These are phyloP conservation scores for Hyppa rectilinea DNA, from an alignment of 2,888 invertebrate species.

Conservation along the genomic window DNA sequence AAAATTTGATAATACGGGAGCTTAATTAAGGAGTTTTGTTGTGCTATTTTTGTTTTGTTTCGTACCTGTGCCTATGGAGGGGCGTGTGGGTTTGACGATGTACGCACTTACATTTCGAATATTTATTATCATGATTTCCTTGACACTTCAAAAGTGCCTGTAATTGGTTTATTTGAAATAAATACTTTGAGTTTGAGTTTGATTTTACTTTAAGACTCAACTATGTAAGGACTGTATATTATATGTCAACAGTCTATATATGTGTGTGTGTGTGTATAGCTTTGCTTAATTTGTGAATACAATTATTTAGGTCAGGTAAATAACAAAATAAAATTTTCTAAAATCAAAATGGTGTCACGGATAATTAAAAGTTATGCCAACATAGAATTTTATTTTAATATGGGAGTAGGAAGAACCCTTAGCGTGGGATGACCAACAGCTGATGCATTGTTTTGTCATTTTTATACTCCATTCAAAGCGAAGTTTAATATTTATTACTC, in stretches of 20 bases:
- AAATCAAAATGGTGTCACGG: background rate
- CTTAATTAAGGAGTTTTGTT: conserved; percentile 52
- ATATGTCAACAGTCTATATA: no score
- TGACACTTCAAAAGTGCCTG: no score
- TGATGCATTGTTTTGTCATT: conserved; percentile 52
- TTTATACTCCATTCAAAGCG: conserved; percentile 32
- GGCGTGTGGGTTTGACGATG: conserved; percentile 13
- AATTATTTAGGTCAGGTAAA: background rate
- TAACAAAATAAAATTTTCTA: background rate
- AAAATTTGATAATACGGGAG: conserved; percentile 42
- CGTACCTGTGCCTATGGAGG: conserved; percentile 18
- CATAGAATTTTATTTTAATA: conserved; percentile 3
- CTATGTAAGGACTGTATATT: background rate
- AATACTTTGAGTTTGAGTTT: no score
- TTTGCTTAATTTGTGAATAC: background rate
- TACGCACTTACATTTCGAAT: no score
- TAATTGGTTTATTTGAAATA: no score
- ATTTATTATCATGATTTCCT: no score
- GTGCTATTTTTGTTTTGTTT: conserved; percentile 20
- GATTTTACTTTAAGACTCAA: background rate
- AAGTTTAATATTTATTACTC: conserved; percentile 33
- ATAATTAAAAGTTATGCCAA: background rate
- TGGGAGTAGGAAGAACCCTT: conserved; percentile 12
- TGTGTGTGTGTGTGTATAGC: no score
- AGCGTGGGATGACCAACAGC: conserved; percentile 41